Evolutionary conservation across 2,113 vertebrate species (phyloP), one percentile per base, ranked within the genome.

Genomic region (Propithecus coquereli): DNA sequence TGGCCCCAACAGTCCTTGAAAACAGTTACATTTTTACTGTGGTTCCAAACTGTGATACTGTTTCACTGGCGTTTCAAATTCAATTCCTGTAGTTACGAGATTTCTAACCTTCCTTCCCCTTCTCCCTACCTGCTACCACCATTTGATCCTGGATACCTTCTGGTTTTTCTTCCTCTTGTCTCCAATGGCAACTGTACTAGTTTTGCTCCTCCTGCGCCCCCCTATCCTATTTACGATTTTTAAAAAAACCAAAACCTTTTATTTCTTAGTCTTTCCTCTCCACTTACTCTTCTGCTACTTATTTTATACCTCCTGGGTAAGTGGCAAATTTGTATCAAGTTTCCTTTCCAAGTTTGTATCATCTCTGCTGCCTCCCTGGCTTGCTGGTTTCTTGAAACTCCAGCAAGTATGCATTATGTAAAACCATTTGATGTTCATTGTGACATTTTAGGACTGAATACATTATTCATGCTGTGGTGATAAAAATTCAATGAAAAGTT

Each of bases 401-500:
- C 65, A 90, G 47, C 73, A 96, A 57, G 63, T 96, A 96, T n/a
- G 2, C 14, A 71, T 97, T 88, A 87, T 96, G 52, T 92, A 92
- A 97, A 95, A 90, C 57, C 52, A 73, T 90, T 94, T 96, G 93
- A 94, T 95, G 88, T 95, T 97, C 76, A 66, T 40, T 61, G 93
- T 96, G 81, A 95, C 96, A 95, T 96, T 96, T 97, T 88, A 92
- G 40, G 59, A 87, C 45, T 76, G 8, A 59, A 94, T 96, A 81
- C 76, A 96, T 96, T 97, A 97, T 97, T 97, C 97, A 96, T 95
- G 77, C 52, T 59, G 9, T 84, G 45, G 68, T 96, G 89, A 90
- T 96, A 85, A 96, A 95, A 96, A 94, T 77, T 94, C 96, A 95
- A 81, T 92, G 65, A 87, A 97, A 97, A 97, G 34, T 91, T 95